Evolutionary conservation across 2,113 vertebrate genomes (phyloP), one percentile per base, ranked within the genome.

Genomic region (Salminus brasiliensis): DNA sequence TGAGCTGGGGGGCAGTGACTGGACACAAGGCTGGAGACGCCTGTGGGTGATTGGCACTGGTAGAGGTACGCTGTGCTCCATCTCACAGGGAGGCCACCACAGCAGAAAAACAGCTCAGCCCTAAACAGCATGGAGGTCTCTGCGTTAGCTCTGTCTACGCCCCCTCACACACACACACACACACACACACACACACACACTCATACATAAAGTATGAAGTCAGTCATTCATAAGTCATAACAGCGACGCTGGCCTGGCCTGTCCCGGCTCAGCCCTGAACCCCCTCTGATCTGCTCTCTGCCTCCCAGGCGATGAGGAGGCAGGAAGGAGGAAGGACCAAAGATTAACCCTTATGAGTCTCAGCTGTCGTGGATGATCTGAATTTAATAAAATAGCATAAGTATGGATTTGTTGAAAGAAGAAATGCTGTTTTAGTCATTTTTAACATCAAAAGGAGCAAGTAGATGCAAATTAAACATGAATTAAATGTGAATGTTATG

Each of bases 81-180:
- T 68, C 60, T 73, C 30, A 65, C n/a, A 72, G 59, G 69, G 52
- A 57, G 93, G 90, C 89, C 92, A 91, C 91, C 87, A 87, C 92
- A 90, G 83, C 92, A 91, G 91, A 91, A 91, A 89, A 89, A 87
- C 57, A 76, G 68, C 47, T 73, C 90, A 13, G 86, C 87, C 87
- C 82, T 89, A 91, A 92, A 94, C 90, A 93, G 87, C 92, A 80
- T 13, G 30, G 23, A 92, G 93, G 93, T 93, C 92, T 95, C 92
- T 94, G 94, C 93, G 92, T 95, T 93, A 95, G 89, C 90, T 43
- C 39, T n/a, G n/a, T n/a, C n/a, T n/a, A n/a, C 36, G 9, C 43
- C 12, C 57, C 36, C 55, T 49, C n/a, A 60, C 21, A 71, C 74
- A 65, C 72, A 74, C 73, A 63, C 41, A 65, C 62, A 55, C 47